Base-by-base conservation (phyloP, 2,797 vertebrate genomes). In the Oreortyx pictus region DNA sequence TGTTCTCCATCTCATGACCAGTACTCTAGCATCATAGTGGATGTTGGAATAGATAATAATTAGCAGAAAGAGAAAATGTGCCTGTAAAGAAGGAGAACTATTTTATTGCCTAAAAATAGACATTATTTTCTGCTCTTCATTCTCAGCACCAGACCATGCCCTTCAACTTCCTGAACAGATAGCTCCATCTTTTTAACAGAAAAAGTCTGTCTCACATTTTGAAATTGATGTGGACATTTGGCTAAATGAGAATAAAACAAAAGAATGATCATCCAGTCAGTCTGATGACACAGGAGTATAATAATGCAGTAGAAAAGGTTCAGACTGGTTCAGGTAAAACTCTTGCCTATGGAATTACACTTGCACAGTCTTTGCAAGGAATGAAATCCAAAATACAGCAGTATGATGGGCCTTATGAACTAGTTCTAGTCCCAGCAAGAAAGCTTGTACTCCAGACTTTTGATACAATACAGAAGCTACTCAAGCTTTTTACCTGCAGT, bases 361-460 rank as follows among this genome's bases (percentile, higher is more conserved):
- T 99, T 88, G 98, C 99, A 29, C 99, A 99, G 94, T 97, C 96
- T 59, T 98, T 99, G 61, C 99, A 99, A 96, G 97, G 97, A 29
- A 73, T 98, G 31, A 93, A 97, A 66, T 96, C 98, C 9, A 99
- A 98, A 97, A 97, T 99, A 94, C 97, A 99, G 98, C 98, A 99
- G 88, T 97, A 98, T 0, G 98, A 99, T 3, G 99, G 99, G 4
- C 99, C 99, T 4, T 98, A 99, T 11, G 99, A 98, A 0, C 96
- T 99, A 16, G 37, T 99, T n/a, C 96, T 99, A 6, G 98, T 99
- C 59, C 99, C 99, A 2, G 98, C 98, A 0, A 97, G 98, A 95
- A 98, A 98, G 99, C 97, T 99, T 61, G 99, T 98, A 14, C 97
- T 98, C 62, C 99, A 99, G 88, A 99, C 98, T 90, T 99, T 98